phyloP scores from a whole-genome alignment of 2,888 invertebrate genomes.

The Rhopalosiphum nymphaeae region DNA sequence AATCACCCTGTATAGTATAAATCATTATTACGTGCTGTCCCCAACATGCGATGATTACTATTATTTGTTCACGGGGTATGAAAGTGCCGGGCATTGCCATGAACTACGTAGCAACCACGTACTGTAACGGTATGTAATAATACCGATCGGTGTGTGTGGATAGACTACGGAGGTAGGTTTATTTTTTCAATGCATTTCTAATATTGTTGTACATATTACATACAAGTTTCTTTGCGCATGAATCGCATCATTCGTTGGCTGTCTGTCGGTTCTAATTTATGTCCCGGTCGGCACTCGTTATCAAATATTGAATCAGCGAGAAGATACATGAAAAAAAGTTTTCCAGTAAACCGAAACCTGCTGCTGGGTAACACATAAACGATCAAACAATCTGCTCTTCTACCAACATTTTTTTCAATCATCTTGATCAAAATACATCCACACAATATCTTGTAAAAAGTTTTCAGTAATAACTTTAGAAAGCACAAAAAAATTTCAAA shows the following conservation, averaged over 20 bases:
- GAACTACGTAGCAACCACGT: neutral
- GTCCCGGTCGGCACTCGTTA: neutral
- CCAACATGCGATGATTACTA: neutral
- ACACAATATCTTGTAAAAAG: constrained; percentile 10
- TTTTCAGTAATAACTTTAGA: neutral
- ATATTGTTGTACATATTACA: neutral
- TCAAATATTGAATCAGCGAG: constrained; percentile 2
- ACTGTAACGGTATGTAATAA: neutral
- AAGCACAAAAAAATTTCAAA: neutral
- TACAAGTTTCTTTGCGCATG: neutral
- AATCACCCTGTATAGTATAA: neutral
- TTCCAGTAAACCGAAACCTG: neutral
- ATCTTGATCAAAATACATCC: neutral
- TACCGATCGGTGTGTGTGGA: neutral
- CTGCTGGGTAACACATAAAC: neutral
- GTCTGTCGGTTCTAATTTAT: constrained; percentile 1
- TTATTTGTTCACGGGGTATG: neutral
- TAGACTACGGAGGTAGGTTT: neutral
- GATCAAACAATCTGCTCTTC: neutral
- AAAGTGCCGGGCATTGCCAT: neutral
- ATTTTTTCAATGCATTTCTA: neutral
- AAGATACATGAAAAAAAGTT: neutral
- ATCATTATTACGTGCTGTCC: neutral
- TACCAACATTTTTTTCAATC: neutral
- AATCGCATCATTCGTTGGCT: neutral